These are phyloP conservation scores for Tachysurus vachellii DNA, from an alignment of 2,113 vertebrate genomes.

Conservation along the genomic window DNA sequence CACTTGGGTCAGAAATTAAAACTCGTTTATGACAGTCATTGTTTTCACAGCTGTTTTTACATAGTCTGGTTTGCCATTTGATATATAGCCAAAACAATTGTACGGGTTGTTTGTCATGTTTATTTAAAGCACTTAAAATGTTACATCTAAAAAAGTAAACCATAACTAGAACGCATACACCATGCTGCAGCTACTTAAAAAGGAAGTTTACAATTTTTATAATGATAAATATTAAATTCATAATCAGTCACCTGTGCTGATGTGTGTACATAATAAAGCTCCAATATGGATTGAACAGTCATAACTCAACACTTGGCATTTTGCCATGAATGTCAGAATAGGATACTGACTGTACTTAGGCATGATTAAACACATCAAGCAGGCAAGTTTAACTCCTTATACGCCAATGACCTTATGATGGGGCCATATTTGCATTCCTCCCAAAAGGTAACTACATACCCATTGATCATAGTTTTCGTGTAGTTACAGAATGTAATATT, in stretches of 20 bases:
- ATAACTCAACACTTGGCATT: conserved; percentile 11
- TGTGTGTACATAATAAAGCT: background rate
- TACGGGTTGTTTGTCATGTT: background rate
- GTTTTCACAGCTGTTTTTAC: background rate
- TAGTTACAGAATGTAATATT: background rate
- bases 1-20: background rate
- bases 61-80: background rate
- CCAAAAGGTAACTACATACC: background rate
- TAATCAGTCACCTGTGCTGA: background rate
- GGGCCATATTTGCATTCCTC: background rate
- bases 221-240: background rate
- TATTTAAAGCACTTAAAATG: background rate
- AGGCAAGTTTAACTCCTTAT: background rate
- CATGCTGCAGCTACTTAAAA: background rate
- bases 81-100: background rate
- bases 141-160: background rate
- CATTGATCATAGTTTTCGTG: background rate
- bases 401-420: background rate
- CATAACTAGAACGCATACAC: background rate
- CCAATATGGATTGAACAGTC: background rate
- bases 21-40: background rate
- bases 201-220: background rate
- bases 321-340: conserved; percentile 1
- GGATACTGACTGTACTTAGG: background rate
- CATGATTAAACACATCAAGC: background rate